phyloP scores from a whole-genome alignment of 2,888 invertebrate species.

The Cryptocephalus moraei region DNA sequence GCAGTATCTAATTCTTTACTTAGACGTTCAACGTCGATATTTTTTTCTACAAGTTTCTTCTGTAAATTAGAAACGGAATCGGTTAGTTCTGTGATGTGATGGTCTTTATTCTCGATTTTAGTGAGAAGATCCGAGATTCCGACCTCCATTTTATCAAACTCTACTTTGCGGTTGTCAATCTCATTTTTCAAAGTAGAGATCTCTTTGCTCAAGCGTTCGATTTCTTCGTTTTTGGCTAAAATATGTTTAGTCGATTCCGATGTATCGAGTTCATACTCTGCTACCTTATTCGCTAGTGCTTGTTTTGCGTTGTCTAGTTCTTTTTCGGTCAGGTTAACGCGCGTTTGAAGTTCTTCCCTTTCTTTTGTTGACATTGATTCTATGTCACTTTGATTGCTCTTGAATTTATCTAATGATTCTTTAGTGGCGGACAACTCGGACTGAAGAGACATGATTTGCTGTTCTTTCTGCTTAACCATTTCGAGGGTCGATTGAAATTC shows the following conservation, averaged over 20 bases:
- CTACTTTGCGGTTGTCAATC: constrained; percentile 17
- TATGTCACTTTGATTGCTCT: neutral
- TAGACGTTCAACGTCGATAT: constrained; percentile 46
- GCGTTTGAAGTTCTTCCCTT: neutral
- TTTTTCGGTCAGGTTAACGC: no score
- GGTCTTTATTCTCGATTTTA: constrained; percentile 16
- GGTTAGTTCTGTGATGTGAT: constrained; percentile 7
- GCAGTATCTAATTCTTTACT: constrained; percentile 29
- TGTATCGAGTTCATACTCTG: constrained; percentile 26
- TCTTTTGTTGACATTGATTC: neutral
- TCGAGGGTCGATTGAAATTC: constrained; percentile 8
- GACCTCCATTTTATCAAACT: constrained; percentile 12
- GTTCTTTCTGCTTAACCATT: constrained; percentile 23
- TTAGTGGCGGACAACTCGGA: constrained; percentile 15
- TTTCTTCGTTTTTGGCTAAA: constrained; percentile 15
- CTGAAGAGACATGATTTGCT: constrained; percentile 27
- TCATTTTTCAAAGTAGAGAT: constrained; percentile 10
- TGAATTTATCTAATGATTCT: neutral
- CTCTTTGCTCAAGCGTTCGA: constrained; percentile 30
- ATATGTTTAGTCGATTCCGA: neutral
- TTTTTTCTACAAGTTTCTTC: constrained; percentile 26
- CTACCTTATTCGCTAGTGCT: constrained; percentile 30
- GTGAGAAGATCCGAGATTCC: constrained; percentile 13
- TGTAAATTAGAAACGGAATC: no score
- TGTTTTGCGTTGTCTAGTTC: constrained; percentile 19